These are phyloP conservation scores for Periophthalmus magnuspinnatus DNA, from an alignment of 2,797 vertebrate genomes.

Conservation along the genomic window DNA sequence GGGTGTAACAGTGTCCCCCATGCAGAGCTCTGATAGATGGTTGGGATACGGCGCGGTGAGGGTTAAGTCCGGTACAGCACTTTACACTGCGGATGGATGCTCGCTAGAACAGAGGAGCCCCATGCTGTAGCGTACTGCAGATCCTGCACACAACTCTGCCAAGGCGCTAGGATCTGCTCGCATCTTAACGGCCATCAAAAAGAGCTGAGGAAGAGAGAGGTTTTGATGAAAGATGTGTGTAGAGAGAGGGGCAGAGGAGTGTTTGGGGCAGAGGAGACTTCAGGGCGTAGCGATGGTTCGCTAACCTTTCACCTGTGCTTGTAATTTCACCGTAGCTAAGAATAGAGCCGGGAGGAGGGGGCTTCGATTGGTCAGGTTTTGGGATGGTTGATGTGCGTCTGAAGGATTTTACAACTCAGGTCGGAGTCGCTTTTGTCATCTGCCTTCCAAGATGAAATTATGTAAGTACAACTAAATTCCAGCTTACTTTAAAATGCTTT, in stretches of 20 bases:
- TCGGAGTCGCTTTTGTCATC: slow-evolving; percentile 45
- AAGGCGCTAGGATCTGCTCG: slow-evolving; percentile 70
- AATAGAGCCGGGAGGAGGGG: slow-evolving; percentile 40
- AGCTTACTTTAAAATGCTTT: slow-evolving; percentile 12
- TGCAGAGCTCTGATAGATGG: slow-evolving; percentile 38
- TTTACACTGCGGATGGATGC: slow-evolving; percentile 82
- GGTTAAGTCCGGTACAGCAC: slow-evolving; percentile 83
- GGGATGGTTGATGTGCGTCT: slow-evolving; percentile 57
- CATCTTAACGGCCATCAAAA: slow-evolving; percentile 45
- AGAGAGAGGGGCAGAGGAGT: slow-evolving; percentile 18
- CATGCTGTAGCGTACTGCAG: slow-evolving; percentile 79
- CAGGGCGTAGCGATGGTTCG: slow-evolving; percentile 41
- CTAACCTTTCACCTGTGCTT: slow-evolving; percentile 61
- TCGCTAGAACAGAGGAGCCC: slow-evolving; percentile 76
- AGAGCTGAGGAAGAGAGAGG: slow-evolving; percentile 29
- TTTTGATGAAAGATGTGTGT: slow-evolving; percentile 44
- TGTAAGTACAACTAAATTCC: slow-evolving; percentile 65
- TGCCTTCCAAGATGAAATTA: slow-evolving; percentile 55
- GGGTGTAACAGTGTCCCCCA: slow-evolving; percentile 31
- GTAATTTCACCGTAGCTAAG: slow-evolving; percentile 46
- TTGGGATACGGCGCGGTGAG: slow-evolving; percentile 43
- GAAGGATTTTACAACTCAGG: slow-evolving; percentile 63
- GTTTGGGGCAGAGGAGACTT: slow-evolving; percentile 12
- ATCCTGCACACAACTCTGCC: slow-evolving; percentile 72
- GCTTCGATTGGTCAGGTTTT: slow-evolving; percentile 48